A percentile compares a stretch with the other conserved stretches of the same genome.
Evolutionary conservation across 1,140 invertebrate genomes (phyloP).

Genomic region (Psix sp.): DNA sequence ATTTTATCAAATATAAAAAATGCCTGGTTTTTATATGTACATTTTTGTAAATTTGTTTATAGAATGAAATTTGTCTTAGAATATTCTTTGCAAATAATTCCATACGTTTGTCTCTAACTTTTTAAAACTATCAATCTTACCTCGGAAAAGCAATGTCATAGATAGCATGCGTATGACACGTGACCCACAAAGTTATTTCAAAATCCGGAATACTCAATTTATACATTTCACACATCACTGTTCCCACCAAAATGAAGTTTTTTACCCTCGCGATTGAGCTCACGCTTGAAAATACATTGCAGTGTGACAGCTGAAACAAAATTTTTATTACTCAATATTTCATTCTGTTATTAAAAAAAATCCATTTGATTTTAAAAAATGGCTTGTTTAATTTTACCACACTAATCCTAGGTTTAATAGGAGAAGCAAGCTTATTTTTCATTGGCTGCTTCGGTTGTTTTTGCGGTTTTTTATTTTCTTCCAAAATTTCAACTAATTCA

Average conservation of each 20-base stretch:
- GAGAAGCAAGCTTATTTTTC: no score
- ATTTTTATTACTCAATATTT: no score
- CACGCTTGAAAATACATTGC: constrained; percentile 80
- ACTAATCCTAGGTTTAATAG: constrained; percentile 78
- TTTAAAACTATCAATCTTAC: constrained; percentile 76
- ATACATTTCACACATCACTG: constrained; percentile 89
- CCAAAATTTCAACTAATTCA: constrained; percentile 81
- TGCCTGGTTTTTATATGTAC: no score
- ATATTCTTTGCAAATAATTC: no score
- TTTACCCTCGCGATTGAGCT: constrained; percentile 81
- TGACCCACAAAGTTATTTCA: constrained; percentile 83
- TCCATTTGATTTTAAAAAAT: no score
- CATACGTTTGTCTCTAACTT: background rate
- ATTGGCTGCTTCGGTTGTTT: no score
- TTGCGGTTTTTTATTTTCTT: constrained; percentile 42
- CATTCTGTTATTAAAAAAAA: no score
- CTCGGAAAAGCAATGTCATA: constrained; percentile 90
- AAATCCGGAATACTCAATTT: constrained; percentile 85
- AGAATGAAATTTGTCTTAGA: no score
- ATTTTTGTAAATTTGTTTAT: no score
- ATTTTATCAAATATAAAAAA: no score
- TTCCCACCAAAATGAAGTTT: constrained; percentile 83
- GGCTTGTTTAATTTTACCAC: constrained; percentile 77
- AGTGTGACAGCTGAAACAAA: constrained; percentile 72
- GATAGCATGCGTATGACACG: constrained; percentile 88